Conservation (phyloP, 2,888 invertebrate genomes). For the Boloria euphrosyne region DNA sequence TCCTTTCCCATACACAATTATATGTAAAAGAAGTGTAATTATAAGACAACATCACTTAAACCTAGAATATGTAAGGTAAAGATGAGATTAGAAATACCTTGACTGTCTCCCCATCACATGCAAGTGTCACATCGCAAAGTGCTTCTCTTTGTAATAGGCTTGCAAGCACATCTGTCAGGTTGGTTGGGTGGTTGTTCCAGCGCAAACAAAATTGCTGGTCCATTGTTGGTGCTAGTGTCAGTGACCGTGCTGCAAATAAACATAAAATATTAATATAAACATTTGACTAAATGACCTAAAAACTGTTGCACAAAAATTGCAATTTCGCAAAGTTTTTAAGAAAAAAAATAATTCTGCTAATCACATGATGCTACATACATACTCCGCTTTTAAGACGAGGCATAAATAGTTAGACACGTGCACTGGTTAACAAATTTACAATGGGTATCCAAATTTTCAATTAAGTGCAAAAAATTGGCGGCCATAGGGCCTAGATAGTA, state of each 20-base stretch:
- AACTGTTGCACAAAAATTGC: conserved; percentile 40
- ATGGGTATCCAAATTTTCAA: conserved; percentile 50
- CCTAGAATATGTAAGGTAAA: not conserved
- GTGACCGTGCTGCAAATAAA: conserved; percentile 77
- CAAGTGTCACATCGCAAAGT: conserved; percentile 95
- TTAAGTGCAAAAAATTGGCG: conserved; percentile 79
- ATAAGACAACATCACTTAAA: not conserved
- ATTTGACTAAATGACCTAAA: conserved; percentile 52
- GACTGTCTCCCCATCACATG: conserved; percentile 94
- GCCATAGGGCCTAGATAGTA: conserved; percentile 82
- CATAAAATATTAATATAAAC: conserved; percentile 55
- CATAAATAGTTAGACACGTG: conserved; percentile 68
- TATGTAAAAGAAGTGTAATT: not conserved
- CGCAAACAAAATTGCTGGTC: conserved; percentile 95
- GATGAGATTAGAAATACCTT: conserved; percentile 75
- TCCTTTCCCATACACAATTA: not conserved
- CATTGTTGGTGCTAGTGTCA: conserved; percentile 84
- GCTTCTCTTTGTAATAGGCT: conserved; percentile 93
- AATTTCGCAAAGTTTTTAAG: conserved; percentile 29
- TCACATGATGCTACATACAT: conserved; percentile 45
- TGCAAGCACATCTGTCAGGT: conserved; percentile 94
- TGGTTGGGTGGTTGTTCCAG: conserved; percentile 97
- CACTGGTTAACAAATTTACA: conserved; percentile 74
- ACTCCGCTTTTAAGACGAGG: conserved; percentile 52
- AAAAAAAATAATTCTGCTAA: conserved; percentile 22